These are phyloP conservation scores for Melinopterus prodromus DNA, from an alignment of 2,888 invertebrate species.

Conservation along the genomic window DNA sequence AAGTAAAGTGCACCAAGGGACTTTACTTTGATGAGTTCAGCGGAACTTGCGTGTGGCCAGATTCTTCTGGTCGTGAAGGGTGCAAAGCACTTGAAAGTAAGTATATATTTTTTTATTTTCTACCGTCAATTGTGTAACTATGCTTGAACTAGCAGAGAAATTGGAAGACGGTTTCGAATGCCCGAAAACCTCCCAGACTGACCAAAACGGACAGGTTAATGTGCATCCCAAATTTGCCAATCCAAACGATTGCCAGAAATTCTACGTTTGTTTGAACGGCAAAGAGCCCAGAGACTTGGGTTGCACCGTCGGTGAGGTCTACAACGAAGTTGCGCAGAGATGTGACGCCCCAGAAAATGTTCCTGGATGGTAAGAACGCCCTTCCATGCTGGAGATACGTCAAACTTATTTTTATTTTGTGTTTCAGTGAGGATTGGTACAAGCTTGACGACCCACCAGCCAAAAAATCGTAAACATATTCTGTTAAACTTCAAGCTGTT, in stretches of 20 bases:
- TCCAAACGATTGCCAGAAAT: constrained; percentile 88
- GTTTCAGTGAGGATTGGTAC: constrained; percentile 86
- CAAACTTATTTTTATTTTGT: constrained; percentile 40
- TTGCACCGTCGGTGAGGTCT: constrained; percentile 88
- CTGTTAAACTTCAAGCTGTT: background rate
- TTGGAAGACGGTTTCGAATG: constrained; percentile 87
- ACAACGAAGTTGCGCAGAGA: constrained; percentile 83
- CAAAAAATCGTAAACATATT: constrained; percentile 44
- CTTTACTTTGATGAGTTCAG: constrained; percentile 90
- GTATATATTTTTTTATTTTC: constrained; percentile 5
- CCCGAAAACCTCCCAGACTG: constrained; percentile 73
- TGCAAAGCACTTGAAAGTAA: constrained; percentile 64
- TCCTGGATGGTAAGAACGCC: constrained; percentile 78
- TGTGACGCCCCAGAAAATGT: constrained; percentile 94
- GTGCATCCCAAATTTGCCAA: constrained; percentile 88
- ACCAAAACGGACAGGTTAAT: constrained; percentile 74
- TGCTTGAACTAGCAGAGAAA: constrained; percentile 64
- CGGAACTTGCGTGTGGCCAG: constrained; percentile 92
- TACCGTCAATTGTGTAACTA: background rate
- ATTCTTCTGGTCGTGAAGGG: constrained; percentile 78
- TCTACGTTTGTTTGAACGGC: constrained; percentile 90
- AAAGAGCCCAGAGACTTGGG: constrained; percentile 88
- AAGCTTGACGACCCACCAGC: constrained; percentile 73
- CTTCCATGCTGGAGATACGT: constrained; percentile 22
- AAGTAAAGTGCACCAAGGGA: constrained; percentile 86